Evolutionary conservation across 2,113 vertebrate genomes (phyloP).

Genomic region (Trichomycterus rosablanca): DNA sequence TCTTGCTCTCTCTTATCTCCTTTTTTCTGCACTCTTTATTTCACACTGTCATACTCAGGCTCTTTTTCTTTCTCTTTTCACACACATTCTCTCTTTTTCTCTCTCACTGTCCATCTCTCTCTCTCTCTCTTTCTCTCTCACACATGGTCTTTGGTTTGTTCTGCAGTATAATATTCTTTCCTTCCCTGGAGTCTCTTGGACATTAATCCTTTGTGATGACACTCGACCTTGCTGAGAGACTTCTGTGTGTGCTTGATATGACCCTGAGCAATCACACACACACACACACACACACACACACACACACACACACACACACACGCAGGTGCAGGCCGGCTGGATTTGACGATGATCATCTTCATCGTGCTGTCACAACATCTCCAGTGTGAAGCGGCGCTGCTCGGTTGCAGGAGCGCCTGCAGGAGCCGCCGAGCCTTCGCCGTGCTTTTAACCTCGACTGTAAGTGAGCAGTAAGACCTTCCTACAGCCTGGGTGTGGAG

Average conservation of each 20-base stretch:
- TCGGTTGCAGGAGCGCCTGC: conserved; percentile 50
- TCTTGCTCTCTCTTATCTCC: conserved; percentile 7
- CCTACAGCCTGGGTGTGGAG: conserved; percentile 49
- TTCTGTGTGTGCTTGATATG: conserved; percentile 37
- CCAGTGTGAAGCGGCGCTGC: conserved; percentile 61
- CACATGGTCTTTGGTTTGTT: conserved; percentile 45
- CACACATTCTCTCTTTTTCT: no score
- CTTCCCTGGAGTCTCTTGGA: conserved; percentile 70
- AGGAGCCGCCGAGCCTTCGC: conserved; percentile 9
- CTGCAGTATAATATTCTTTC: conserved; percentile 64
- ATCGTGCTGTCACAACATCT: conserved; percentile 68
- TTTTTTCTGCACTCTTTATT: no score
- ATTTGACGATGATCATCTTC: conserved; percentile 68
- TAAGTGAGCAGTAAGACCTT: conserved; percentile 67
- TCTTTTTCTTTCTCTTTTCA: no score
- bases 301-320: conserved; percentile 43
- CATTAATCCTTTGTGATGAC: conserved; percentile 76
- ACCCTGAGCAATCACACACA: conserved; percentile 56
- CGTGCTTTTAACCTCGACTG: conserved; percentile 59
- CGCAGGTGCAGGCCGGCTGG: conserved; percentile 52
- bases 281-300: conserved; percentile 52
- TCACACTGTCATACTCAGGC: no score
- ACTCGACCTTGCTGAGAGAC: conserved; percentile 72
- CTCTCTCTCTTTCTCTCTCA: conserved; percentile 40
- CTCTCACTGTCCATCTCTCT: conserved; percentile 43